phyloP scores from a whole-genome alignment of 1,140 invertebrate species.

The Drosophila bifasciata region DNA sequence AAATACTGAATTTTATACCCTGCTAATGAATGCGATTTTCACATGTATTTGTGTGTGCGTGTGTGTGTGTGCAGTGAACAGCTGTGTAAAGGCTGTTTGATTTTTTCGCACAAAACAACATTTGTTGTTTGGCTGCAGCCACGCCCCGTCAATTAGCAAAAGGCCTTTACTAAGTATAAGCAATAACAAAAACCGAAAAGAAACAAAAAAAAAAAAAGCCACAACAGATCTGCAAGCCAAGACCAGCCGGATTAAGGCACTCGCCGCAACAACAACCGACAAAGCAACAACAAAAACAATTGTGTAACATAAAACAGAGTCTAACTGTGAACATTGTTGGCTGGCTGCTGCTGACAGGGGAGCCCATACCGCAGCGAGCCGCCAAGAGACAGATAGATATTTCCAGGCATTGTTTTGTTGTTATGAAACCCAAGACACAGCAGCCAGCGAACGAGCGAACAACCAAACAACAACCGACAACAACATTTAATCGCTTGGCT shows the following conservation, averaged over 20 bases:
- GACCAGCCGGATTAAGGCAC: constrained; percentile 35
- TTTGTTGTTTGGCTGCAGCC: constrained; percentile 23
- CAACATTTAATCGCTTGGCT: constrained; percentile 30
- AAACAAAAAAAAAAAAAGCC: background rate
- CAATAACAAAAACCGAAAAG: constrained; percentile 6
- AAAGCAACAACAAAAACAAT: constrained; percentile 19
- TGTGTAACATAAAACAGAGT: constrained; percentile 44
- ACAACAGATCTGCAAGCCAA: constrained; percentile 35
- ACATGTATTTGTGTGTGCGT: too few species aligned
- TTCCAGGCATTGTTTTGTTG: constrained; percentile 78
- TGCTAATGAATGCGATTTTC: constrained; percentile 47
- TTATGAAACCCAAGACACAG: constrained; percentile 75
- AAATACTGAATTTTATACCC: constrained; percentile 4
- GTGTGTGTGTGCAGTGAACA: constrained; percentile 36
- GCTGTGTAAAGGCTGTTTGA: constrained; percentile 51
- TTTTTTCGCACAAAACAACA: constrained; percentile 71
- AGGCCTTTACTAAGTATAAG: background rate
- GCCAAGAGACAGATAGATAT: constrained; percentile 63
- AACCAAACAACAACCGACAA: constrained; percentile 12
- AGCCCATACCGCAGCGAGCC: background rate
- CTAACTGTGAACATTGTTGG: constrained; percentile 26
- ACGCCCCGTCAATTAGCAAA: constrained; percentile 61
- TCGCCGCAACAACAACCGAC: constrained; percentile 21
- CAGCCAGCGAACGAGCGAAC: constrained; percentile 24
- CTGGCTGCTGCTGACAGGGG: background rate